phyloP scores from a whole-genome alignment of 2,888 invertebrate species.

The Tetheella fluctuosa region DNA sequence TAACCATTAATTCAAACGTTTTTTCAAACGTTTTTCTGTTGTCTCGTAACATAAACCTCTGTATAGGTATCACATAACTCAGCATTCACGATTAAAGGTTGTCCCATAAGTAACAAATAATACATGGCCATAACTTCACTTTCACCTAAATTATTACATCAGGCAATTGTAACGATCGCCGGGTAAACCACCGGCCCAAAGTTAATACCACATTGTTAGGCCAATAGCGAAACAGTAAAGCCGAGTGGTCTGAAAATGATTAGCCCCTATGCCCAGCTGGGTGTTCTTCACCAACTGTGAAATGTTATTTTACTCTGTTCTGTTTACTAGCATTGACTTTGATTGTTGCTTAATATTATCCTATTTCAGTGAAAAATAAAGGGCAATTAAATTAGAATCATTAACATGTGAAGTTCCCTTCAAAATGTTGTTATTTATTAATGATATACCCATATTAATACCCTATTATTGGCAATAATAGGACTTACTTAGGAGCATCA shows the following conservation, averaged over 20 bases:
- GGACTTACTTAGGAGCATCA: conserved; percentile 25
- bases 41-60: too few relatives aligned
- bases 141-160: neutral
- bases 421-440: neutral
- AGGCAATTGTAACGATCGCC: neutral
- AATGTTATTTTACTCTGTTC: neutral
- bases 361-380: too few relatives aligned
- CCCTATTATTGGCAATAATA: neutral
- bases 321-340: neutral
- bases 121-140: too few relatives aligned
- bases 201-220: neutral
- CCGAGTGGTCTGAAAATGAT: conserved; percentile 4
- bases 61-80: neutral
- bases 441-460: neutral
- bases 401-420: neutral
- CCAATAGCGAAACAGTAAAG: neutral
- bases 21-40: too few relatives aligned
- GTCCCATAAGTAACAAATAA: too few relatives aligned
- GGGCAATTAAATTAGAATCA: too few relatives aligned
- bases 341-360: too few relatives aligned
- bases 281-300: neutral
- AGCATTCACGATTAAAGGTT: neutral
- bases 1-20: too few relatives aligned
- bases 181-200: neutral
- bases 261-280: neutral